Conservation (phyloP, 2,797 vertebrate species). For the Rhynchotus rufescens region DNA sequence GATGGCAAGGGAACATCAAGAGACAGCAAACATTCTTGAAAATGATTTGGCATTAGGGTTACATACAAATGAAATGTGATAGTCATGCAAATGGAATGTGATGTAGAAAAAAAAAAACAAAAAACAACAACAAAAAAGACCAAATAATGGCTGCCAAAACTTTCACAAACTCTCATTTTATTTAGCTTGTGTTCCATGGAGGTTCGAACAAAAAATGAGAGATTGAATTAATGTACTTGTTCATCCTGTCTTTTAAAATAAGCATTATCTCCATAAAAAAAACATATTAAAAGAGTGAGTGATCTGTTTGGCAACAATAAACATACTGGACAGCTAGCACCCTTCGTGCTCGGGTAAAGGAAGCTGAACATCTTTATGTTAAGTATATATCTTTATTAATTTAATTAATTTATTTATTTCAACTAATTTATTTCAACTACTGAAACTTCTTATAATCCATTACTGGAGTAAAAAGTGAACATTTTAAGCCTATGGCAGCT, state of each 20-base stretch:
- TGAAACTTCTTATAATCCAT: background rate
- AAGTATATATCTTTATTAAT: background rate
- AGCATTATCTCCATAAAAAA: background rate
- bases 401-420: too few species aligned
- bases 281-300: background rate
- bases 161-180: background rate
- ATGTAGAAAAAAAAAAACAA: background rate
- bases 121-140: too few species aligned
- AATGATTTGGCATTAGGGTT: background rate
- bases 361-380: background rate
- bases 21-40: background rate
- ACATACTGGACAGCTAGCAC: background rate
- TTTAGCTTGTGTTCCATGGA: background rate
- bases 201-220: background rate
- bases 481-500: too few species aligned
- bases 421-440: background rate
- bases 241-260: background rate
- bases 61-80: rapidly evolving
- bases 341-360: background rate
- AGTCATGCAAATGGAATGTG: background rate
- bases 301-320: background rate
- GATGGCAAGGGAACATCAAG: background rate
- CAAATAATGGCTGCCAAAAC: background rate
- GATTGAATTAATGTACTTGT: background rate
- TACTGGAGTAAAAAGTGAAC: background rate